Base-by-base conservation (phyloP, 30 jellyfish, hydroid and myxozoan species). In the Hydra vulgaris region DNA sequence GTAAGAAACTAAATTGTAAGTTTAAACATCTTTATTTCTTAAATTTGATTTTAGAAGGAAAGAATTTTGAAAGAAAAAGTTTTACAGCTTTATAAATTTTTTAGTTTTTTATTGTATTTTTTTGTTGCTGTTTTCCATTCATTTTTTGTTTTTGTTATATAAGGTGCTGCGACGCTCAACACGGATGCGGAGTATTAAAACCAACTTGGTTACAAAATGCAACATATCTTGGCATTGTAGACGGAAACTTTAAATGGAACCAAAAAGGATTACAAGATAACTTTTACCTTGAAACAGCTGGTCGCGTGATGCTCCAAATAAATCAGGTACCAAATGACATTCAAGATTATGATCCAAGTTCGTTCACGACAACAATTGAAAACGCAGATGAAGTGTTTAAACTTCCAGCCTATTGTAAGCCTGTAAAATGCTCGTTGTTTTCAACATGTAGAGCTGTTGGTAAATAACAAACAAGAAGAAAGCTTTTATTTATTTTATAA, bases 151-250 rank as follows among this genome's bases (percentile, higher is more conserved):
- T 40, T 3, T 3, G 61, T 40, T 40, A 12, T 40, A 5, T 23
- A 16, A 80, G 87, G 25, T 80, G 87, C 25, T 80, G 87, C 66
- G 83, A 67, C 66, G 87, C 87, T 1, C 84, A 84, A n/a, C 87
- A 80, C 21, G 87, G 87, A 19, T 80, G 87, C 70, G 87, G 87
- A n/a, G 83, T 80, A 16, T 70, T 80, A 26, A 80, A 80, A 70
- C 87, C 87, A 15, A 70, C 83, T 55, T 80, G 87, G 87, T 21
- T 70, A 26, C 70, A 24, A 8, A 84, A 84, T 4, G 87, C 87
- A 3, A 22, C 21, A 17, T 80, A 27, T 1, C 23, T 80, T 0
- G 83, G 72, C 17, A 52, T 21, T 18, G 73, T 61, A 5, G 71
- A 80, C 27, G 87, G 87, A 68, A 80, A 17, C 26, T 70, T 21